A percentile compares a stretch with the other conserved stretches of the same genome.
phyloP scores from a whole-genome alignment of 1,140 invertebrate species.

The Dufourea novaeangliae region DNA sequence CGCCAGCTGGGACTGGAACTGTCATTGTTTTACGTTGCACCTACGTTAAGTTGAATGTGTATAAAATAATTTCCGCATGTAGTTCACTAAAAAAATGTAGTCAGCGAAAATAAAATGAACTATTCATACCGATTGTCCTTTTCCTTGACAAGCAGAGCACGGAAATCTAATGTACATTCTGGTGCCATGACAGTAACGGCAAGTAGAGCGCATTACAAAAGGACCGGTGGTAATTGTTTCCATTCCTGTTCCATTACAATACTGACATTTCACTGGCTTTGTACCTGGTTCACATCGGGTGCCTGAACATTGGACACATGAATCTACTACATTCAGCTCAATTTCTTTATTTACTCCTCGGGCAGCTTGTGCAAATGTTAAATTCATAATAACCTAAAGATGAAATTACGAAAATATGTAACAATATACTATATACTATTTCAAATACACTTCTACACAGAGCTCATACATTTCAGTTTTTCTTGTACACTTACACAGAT shows the following conservation, averaged over 20 bases:
- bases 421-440: conserved; percentile 78
- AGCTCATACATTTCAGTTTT: background rate
- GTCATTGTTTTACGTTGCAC: conserved; percentile 94
- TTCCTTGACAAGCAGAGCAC: conserved; percentile 96
- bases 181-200: conserved; percentile 95
- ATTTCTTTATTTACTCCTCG: conserved; percentile 97
- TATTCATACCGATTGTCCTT: conserved; percentile 89
- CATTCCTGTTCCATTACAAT: conserved; percentile 99
- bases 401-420: conserved; percentile 20
- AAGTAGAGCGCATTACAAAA: conserved; percentile 98
- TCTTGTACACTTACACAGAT: too few relatives aligned
- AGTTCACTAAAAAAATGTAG: too few relatives aligned
- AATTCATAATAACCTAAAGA: conserved; percentile 90
- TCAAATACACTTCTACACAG: too few relatives aligned
- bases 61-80: conserved; percentile 8
- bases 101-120: background rate
- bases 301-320: conserved; percentile 94
- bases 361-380: conserved; percentile 97
- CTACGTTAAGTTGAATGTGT: conserved; percentile 69
- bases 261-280: conserved; percentile 91
- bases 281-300: conserved; percentile 92
- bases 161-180: conserved; percentile 94
- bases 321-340: conserved; percentile 95
- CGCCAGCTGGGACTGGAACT: conserved; percentile 98
- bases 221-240: conserved; percentile 95